Evolutionary conservation across 2,113 vertebrate genomes (phyloP), one percentile per base, ranked within the genome.

Genomic region (Corythornis cristatus): DNA sequence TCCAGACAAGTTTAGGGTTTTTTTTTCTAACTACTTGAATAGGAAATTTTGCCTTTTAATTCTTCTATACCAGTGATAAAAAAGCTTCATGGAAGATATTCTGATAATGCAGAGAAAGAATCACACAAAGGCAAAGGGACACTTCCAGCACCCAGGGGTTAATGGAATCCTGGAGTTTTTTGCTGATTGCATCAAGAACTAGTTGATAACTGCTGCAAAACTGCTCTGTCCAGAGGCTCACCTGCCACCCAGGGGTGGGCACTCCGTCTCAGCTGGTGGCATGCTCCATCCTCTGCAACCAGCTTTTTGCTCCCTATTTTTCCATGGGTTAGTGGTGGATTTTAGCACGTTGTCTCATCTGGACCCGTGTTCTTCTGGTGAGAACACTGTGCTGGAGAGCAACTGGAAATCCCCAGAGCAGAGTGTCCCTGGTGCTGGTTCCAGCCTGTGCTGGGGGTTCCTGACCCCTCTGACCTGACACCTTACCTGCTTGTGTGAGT

Each of bases 1-100:
- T 68, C 51, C 72, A 80, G 75, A 79, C 60, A 89, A 91, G 67
- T 60, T 46, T 67, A 33, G 17, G 5, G 37, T 4, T 37, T 33
- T 25, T 46, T 91, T 90, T 51, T 91, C 86, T 33, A 87, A 88
- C 89, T 82, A 48, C 48, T 77, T 83, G 79, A 80, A 83, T 43
- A 91, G 51, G 82, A 87, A 79, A 31, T 75, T 75, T 88, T 87
- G 23, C 83, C 53, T 91, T 51, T 93, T 88, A 78, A 54, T 96
- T 91, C 75, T 91, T 75, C 3, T 7, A 91, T 91, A 90, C 37
- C 84, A 83, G 45, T 70, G 62, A 91, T 83, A 73, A 89, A 80
- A 92, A 93, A 83, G 85, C 77, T 74, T 86, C 0, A 0, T 68
- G 71, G 88, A 93, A 93, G 79, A 66, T 75, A 81, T 56, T 79